phyloP scores from a whole-genome alignment of 2,888 invertebrate species.

The Pyrrhosoma nymphula region DNA sequence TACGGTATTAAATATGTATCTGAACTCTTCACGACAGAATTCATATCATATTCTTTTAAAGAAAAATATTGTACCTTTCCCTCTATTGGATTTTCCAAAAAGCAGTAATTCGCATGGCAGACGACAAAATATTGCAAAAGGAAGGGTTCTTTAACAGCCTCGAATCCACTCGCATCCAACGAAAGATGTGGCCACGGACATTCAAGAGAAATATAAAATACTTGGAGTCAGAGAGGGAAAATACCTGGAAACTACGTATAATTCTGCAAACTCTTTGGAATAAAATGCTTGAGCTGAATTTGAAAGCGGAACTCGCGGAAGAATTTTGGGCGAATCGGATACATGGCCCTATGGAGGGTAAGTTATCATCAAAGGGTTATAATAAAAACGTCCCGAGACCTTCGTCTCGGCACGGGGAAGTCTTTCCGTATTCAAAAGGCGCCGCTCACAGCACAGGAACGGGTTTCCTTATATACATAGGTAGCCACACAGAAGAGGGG shows the following conservation, averaged over 20 bases:
- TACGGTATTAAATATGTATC: no score
- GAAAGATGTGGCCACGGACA: not conserved
- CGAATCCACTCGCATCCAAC: not conserved
- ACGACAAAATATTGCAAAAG: not conserved
- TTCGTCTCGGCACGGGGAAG: not conserved
- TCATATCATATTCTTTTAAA: no score
- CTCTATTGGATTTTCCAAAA: not conserved
- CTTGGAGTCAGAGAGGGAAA: not conserved
- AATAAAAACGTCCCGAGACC: not conserved
- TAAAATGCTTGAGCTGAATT: not conserved
- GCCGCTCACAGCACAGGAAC: not conserved
- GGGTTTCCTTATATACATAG: slow-evolving; percentile 31
- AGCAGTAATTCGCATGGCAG: not conserved
- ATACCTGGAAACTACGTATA: not conserved
- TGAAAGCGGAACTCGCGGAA: not conserved
- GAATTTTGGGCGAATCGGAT: not conserved
- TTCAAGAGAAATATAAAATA: not conserved
- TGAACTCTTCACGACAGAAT: no score
- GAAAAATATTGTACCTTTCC: no score
- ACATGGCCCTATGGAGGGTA: not conserved
- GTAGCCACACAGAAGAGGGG: not conserved
- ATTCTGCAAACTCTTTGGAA: not conserved
- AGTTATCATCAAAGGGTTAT: not conserved
- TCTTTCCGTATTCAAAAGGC: not conserved
- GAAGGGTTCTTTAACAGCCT: not conserved